Evolutionary conservation across 2,888 invertebrate genomes (phyloP).

Genomic region (Morpho deidamia): DNA sequence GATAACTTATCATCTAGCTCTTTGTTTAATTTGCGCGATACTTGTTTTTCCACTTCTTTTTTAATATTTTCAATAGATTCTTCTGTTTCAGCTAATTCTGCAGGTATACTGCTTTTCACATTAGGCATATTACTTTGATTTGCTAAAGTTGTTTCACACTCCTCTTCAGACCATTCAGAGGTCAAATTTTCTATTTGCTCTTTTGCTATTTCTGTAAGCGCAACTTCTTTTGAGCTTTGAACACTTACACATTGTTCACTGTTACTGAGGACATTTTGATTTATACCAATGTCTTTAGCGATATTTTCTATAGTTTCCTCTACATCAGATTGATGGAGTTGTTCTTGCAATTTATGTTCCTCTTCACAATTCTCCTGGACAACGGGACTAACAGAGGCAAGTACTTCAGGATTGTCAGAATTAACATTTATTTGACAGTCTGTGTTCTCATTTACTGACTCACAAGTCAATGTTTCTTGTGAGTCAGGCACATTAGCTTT

Average conservation of each 20-base stretch:
- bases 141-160: constrained; percentile 33
- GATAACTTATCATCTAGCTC: not conserved
- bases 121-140: constrained; percentile 2
- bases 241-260: constrained; percentile 1
- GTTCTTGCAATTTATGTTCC: constrained; percentile 14
- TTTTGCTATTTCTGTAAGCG: constrained; percentile 30
- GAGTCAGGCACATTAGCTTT: not conserved
- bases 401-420: not conserved
- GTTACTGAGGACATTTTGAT: constrained; percentile 7
- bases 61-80: constrained; percentile 71
- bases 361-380: constrained; percentile 5
- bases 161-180: constrained; percentile 64
- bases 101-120: constrained; percentile 13
- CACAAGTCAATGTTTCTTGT: not conserved
- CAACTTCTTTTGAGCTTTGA: constrained; percentile 2
- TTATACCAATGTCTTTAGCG: constrained; percentile 17
- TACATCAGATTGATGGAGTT: constrained; percentile 10
- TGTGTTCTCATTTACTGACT: not conserved
- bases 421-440: not conserved
- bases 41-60: constrained; percentile 62
- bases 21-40: no score
- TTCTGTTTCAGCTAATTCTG: constrained; percentile 41
- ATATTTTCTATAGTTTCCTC: constrained; percentile 28
- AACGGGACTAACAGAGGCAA: no score
- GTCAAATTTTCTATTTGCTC: constrained; percentile 46